Base-by-base conservation (phyloP, 2,888 invertebrate genomes). In the Alcis repandata region DNA sequence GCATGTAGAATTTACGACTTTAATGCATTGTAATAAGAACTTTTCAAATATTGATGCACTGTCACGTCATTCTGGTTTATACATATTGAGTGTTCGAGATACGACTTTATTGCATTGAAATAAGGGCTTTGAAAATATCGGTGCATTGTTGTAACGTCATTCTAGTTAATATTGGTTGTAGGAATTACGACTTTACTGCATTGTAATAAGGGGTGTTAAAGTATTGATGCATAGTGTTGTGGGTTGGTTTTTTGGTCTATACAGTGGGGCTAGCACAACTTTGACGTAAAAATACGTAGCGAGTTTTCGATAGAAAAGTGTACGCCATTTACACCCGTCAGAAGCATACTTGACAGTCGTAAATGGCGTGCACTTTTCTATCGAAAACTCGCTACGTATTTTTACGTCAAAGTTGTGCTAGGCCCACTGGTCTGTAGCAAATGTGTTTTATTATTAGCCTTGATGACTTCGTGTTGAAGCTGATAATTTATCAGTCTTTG, bases 161-260 rank as follows among this genome's bases (percentile, higher is more conserved):
- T n/a, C n/a, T n/a, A n/a, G n/a, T n/a, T n/a, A n/a, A n/a, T n/a
- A n/a, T n/a, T 27, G 27, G 2, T 4, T 27, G 27, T 27, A 27
- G 3, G 27, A 27, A 6, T 27, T 27, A 27, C 27, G 27, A 27
- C 27, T 27, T 27, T 27, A 61, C 3, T n/a, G 0, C 4, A 15
- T 56, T 59, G 59, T 19, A 45, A 64, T 68, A 70, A 63, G 45
- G 69, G 19, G 3, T 32, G 32, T 36, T 9, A 13, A 38, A 15
- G 17, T 11, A 17, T 32, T 7, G 11, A 1, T 49, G 27, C 27
- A 40, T 8, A 32, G 7, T 11, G 17, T 19, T 22, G 13, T 58
- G 33, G 8, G 13, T 36, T 51, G 19, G 36, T 36, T 51, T 36
- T 46, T 33, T 56, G n/a, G 13, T 13, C 19, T 15, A 52, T 32